A percentile compares a stretch with the other conserved stretches of the same genome.
These are phyloP conservation scores for Promerops cafer DNA, from an alignment of 2,113 vertebrate species.

Conservation along the genomic window DNA sequence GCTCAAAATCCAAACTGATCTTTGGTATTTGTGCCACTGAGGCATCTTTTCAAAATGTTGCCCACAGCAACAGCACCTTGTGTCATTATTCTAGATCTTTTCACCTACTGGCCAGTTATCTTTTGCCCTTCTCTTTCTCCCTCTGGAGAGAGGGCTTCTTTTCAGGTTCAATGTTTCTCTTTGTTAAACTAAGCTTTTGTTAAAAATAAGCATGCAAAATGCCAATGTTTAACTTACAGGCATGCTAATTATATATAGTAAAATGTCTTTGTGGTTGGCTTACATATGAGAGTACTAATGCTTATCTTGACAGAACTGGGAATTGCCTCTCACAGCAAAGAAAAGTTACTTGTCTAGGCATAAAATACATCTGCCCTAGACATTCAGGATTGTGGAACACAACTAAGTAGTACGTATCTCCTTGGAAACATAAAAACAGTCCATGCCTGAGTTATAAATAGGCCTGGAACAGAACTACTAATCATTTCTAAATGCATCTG, in stretches of 20 bases:
- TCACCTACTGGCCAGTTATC: background rate
- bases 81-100: background rate
- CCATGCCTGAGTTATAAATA: background rate
- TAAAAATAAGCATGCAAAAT: background rate
- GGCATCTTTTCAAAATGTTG: background rate
- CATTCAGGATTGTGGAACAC: background rate
- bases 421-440: slow-evolving; percentile 6
- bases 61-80: background rate
- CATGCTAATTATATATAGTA: background rate
- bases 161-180: background rate
- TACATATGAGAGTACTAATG: background rate
- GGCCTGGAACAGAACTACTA: background rate
- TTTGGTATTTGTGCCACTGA: background rate
- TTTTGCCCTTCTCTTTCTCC: background rate
- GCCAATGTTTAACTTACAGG: background rate
- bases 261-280: background rate
- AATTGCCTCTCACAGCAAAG: background rate
- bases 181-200: background rate
- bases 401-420: background rate
- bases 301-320: background rate
- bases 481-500: slow-evolving; percentile 8
- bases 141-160: background rate
- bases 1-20: background rate
- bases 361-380: background rate
- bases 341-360: background rate